Conservation (phyloP, 92 coral and sea anemone genomes). For the Zoanthus gigantus region DNA sequence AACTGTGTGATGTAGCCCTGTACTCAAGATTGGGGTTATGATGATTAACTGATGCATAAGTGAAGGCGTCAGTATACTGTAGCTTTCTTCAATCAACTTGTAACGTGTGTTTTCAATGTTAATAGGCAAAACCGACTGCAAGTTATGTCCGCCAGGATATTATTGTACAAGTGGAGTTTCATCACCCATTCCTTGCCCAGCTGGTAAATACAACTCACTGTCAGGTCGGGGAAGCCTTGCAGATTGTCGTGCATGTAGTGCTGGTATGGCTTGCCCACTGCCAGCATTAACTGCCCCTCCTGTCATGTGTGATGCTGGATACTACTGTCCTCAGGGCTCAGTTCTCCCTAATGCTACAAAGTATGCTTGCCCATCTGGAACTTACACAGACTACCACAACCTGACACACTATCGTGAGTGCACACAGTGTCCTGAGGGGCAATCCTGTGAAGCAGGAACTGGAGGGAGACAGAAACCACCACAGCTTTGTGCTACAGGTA, state of each 20-base stretch:
- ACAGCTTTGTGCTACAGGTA: conserved; percentile 92
- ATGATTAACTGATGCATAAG: too few relatives aligned
- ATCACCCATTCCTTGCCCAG: conserved; percentile 90
- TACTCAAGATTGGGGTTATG: too few relatives aligned
- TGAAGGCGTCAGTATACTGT: too few relatives aligned
- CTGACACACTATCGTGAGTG: conserved; percentile 91
- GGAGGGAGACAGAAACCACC: conserved; percentile 98
- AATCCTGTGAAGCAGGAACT: conserved; percentile 96
- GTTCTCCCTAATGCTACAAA: conserved; percentile 87
- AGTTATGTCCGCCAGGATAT: conserved; percentile 91
- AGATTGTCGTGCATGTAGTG: conserved; percentile 88
- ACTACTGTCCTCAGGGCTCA: conserved; percentile 96
- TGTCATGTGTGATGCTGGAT: conserved; percentile 90
- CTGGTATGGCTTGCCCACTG: conserved; percentile 99
- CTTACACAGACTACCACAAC: conserved; percentile 94
- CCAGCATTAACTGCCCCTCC: conserved; percentile 86
- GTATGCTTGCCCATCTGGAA: conserved; percentile 94
- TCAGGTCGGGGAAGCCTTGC: conserved; percentile 53
- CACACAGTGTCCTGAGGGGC: conserved; percentile 92
- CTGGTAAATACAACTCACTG: conserved; percentile 76
- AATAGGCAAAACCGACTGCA: conserved; percentile 81
- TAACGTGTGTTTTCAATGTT: background rate
- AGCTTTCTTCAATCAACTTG: too few relatives aligned
- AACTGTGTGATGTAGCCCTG: too few relatives aligned
- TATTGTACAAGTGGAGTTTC: conserved; percentile 78